phyloP scores from a whole-genome alignment of 2,797 vertebrate genomes.

The Enteromius treurensis region DNA sequence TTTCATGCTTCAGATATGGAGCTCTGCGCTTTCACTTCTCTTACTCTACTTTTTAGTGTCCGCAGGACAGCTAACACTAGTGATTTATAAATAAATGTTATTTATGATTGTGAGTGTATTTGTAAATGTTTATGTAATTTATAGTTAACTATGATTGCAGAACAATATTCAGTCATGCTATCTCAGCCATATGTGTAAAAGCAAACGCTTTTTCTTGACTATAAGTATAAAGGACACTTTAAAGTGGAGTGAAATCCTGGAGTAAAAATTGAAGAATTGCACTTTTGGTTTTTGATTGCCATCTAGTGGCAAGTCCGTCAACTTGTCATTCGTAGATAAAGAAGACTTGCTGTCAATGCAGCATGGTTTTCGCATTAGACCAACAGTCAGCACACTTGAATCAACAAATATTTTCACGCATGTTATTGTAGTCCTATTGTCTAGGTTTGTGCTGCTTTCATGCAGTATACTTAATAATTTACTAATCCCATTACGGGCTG shows the following conservation, averaged over 20 bases:
- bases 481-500: not conserved
- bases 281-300: conserved; percentile 17
- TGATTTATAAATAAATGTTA: not conserved
- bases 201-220: not conserved
- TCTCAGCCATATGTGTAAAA: not conserved
- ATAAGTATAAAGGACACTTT: not conserved
- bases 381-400: not conserved
- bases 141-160: not conserved
- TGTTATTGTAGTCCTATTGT: not conserved
- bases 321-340: not conserved
- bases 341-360: not conserved
- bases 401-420: not conserved
- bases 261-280: not conserved
- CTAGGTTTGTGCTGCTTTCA: not conserved
- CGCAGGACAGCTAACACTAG: not conserved
- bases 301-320: conserved; percentile 11
- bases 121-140: not conserved
- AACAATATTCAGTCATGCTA: not conserved
- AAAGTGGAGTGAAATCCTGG: not conserved
- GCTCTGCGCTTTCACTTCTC: conserved; percentile 1
- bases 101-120: not conserved
- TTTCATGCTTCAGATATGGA: conserved; percentile 5
- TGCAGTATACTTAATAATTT: not conserved
- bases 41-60: conserved; percentile 2
- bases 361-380: not conserved